Evolutionary conservation across 2,113 vertebrate genomes (phyloP), one percentile per base, ranked within the genome.

Genomic region (Reinhardtius hippoglossoides): DNA sequence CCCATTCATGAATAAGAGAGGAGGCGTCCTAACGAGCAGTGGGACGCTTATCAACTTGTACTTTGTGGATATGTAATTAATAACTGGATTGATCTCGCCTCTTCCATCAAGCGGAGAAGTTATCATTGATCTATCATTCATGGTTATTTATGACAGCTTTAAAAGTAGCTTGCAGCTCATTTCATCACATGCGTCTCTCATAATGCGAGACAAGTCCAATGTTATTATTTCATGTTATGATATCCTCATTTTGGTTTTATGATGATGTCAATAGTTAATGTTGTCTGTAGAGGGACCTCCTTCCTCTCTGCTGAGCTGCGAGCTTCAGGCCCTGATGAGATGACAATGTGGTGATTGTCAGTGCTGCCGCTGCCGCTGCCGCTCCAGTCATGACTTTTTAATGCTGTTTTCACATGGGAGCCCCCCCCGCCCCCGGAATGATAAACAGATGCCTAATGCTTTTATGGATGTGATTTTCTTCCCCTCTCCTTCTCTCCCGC

Each of bases 311-410:
- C 83, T 67, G 58, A 78, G 86, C 74, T 35, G 57, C 4, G 76
- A 74, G 81, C 86, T 65, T 4, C 71, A 15, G 77, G 71, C 82
- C 67, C 58, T 42, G 86, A 76, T 80, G 73, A 86, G 70, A 82
- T 67, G 80, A 85, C 81, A 72, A 76, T 59, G 75, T 60, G 79
- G 48, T 81, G 83, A 87, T 85, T 78, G 88, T 87, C 86, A 71
- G 77, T 5, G 13, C 13, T 27, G 37, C 65, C 0, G 84, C 13
- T 27, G 37, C 65, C 0, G 84, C n/a, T 64, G 78, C 68, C 62
- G 40, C 82, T 81, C 82, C 79, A 81, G 46, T 87, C 83, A 85
- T 90, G 83, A 89, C 86, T 91, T 82, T 87, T 89, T 90, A 89
- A 91, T 91, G 81, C 77, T 81, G 81, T 81, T 88, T 74, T 85